Evolutionary conservation across 2,113 vertebrate species (phyloP), one percentile per base, ranked within the genome.

Genomic region (Amblyopsis rosae): DNA sequence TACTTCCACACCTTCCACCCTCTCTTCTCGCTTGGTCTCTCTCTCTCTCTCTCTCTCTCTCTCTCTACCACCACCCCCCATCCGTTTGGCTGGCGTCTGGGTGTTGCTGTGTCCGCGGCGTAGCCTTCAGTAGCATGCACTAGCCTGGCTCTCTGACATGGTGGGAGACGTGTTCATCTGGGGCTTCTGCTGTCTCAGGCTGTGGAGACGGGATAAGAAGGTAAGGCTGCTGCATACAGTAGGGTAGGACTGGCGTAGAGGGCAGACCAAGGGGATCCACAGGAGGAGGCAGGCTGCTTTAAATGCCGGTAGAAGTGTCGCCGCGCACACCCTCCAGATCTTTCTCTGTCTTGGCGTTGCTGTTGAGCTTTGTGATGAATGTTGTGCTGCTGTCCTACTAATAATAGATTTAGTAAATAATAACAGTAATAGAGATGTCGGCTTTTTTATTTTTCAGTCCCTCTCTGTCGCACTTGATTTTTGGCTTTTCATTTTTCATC

Each of bases 141-240:
- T 88, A 82, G 82, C 82, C 48, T 15, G 55, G 65, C 17, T 58
- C 26, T 81, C 69, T 82, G 90, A 81, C 88, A 93, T 93, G 93
- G 80, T 93, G 81, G 88, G 91, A 65, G 91, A 93, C 59, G 49
- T 93, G 67, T 91, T 93, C 80, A 83, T 87, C 81, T 93, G 92
- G 93, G 88, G 91, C 75, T 92, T 92, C 74, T 93, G 93, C 89
- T 93, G 93, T 88, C 90, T 93, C 41, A 88, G 78, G 86, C 85
- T 91, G 71, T 93, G 92, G 93, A 92, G 76, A 51, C 87, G 81
- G 65, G 90, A 93, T 2, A 92, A 92, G 87, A 93, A 93, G 93
- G 93, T 93, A 82, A 91, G 92, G 72, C 45, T 60, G 55, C 49
- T 69, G 67, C 12, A n/a, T 77, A 77, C 64, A 77, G 54, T 33